A percentile compares a stretch with the other conserved stretches of the same genome.
Conservation (phyloP, 1,140 invertebrate genomes). For the Temnothorax curvispinosus region DNA sequence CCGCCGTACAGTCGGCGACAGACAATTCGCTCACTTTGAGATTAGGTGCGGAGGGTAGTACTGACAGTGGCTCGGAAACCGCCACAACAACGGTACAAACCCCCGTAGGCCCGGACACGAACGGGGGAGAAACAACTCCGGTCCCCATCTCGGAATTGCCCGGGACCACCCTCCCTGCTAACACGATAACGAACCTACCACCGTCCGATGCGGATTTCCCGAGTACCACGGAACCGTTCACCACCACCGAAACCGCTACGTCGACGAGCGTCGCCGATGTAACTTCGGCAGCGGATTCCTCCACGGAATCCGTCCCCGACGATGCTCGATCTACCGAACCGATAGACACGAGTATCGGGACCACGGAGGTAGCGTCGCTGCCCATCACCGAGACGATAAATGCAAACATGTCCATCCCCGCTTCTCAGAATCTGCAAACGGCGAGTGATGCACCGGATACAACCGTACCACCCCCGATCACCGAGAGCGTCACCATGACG, state of each 20-base stretch:
- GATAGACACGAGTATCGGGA: background rate
- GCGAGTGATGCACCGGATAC: background rate
- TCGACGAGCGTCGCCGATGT: background rate
- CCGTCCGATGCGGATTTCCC: background rate
- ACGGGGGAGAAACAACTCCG: background rate
- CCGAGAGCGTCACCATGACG: background rate
- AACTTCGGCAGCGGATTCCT: background rate
- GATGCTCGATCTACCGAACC: background rate
- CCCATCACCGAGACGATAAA: background rate
- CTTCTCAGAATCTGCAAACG: slow-evolving; percentile 11
- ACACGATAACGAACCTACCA: background rate
- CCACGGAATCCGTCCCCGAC: background rate
- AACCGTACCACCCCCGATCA: background rate
- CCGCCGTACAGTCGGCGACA: background rate
- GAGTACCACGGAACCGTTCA: background rate
- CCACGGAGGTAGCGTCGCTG: background rate
- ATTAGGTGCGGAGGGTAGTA: slow-evolving; percentile 3
- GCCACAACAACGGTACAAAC: background rate
- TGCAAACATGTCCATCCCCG: background rate
- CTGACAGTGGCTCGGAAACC: background rate
- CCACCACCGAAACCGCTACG: background rate
- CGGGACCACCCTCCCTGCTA: background rate
- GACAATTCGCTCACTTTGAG: background rate
- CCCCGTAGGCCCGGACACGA: background rate
- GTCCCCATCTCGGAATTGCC: background rate